Evolutionary conservation across 2,113 vertebrate genomes (phyloP).

Genomic region (Psettodes erumei): DNA sequence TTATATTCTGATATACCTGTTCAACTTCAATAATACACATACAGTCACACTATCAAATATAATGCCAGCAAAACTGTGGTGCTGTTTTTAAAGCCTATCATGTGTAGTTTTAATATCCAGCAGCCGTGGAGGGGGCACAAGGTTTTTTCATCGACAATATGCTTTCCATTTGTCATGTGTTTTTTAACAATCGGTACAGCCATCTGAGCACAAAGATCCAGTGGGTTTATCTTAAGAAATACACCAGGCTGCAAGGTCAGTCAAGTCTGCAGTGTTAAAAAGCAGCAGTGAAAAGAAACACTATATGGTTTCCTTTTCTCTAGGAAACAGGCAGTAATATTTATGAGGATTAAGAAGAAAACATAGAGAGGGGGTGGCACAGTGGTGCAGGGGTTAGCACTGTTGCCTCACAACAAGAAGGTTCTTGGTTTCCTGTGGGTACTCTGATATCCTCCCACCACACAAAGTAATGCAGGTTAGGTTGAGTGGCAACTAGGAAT

Average conservation of each 20-base stretch:
- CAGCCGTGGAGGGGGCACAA: neutral
- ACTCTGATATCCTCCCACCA: too few species aligned
- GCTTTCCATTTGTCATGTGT: conserved; percentile 28
- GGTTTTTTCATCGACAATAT: conserved; percentile 12
- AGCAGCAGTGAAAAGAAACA: conserved; percentile 33
- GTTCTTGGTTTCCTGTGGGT: too few species aligned
- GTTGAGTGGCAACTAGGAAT: too few species aligned
- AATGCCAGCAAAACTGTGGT: neutral
- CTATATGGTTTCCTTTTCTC: conserved; percentile 13
- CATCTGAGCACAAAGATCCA: conserved; percentile 16
- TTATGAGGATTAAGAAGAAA: conserved; percentile 54
- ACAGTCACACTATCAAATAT: conserved; percentile 12
- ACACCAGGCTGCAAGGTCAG: conserved; percentile 26
- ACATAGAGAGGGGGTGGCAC: neutral
- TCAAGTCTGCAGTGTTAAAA: conserved; percentile 22
- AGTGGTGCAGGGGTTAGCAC: too few species aligned
- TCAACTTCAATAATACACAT: conserved; percentile 2
- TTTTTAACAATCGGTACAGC: conserved; percentile 6
- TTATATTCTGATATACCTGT: conserved; percentile 23
- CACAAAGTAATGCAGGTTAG: too few species aligned
- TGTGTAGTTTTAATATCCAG: conserved; percentile 28
- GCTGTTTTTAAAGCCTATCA: conserved; percentile 10
- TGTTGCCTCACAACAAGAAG: too few species aligned
- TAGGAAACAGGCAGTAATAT: conserved; percentile 45
- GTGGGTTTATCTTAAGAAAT: conserved; percentile 36